Evolutionary conservation across 2,113 vertebrate genomes (phyloP), one percentile per base, ranked within the genome.

Genomic region (Andinoacara biseriatus): DNA sequence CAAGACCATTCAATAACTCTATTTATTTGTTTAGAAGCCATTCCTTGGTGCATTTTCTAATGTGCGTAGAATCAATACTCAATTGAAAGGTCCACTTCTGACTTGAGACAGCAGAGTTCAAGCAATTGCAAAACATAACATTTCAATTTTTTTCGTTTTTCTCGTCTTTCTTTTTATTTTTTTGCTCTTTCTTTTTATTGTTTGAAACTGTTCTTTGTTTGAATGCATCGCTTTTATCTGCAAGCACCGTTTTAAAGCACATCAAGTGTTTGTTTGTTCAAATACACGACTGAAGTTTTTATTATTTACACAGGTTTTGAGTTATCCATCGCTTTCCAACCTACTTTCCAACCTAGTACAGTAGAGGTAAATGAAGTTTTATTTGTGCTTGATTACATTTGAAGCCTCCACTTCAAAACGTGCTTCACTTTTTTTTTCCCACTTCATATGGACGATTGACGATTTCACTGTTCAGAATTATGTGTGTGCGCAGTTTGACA

Each of bases 81-180:
- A 52, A n/a, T 54, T 54, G 46, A 72, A 72, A 72, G 18, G 46
- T 54, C 67, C 46, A 72, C 46, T 72, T 72, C 46, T 72, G 46
- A 54, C 26, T 54, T 18, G 31, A 54, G 26, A 33, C 8, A 54
- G 18, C 67, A 72, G 52, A 54, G 26, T n/a, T 72, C 26, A 54
- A 72, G 26, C 26, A 72, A n/a, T 72, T 26, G 10, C 46, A 72
- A 72, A 72, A 33, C 10, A 20, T 14, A 54, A 9, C 46, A 54
- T 72, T 54, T 72, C 2, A 54, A 0, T 54, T n/a, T 33, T 72
- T 31, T 8, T 35, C 8, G 26, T 33, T 54, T 72, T 54, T 33
- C 15, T 72, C 29, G 1, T 69, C 65, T 49, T 69, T 54, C 3
- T 5, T 65, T 43, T 3, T 38, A 9, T 35, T 35, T 35, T 35